These are phyloP conservation scores for Drosophila parabipectinata DNA, from an alignment of 1,140 invertebrate genomes.

Conservation along the genomic window DNA sequence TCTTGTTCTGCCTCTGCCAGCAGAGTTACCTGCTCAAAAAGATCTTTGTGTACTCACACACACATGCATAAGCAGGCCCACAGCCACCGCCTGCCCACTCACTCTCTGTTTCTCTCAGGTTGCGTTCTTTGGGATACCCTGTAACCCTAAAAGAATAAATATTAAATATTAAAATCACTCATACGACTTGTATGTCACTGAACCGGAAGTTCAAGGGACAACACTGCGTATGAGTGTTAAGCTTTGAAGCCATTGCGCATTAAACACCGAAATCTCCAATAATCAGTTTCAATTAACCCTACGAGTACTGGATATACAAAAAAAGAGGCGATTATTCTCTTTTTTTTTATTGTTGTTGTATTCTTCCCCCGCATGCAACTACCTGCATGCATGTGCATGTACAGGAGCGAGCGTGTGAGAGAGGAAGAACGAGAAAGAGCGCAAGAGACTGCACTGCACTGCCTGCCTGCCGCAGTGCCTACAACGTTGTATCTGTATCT, in stretches of 20 bases:
- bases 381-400: slow-evolving; percentile 57
- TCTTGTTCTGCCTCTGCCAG: slow-evolving; percentile 9
- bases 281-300: not conserved
- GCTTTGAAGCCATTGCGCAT: not conserved
- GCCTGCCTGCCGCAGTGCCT: slow-evolving; percentile 4
- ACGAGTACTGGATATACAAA: not conserved
- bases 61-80: slow-evolving; percentile 2
- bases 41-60: slow-evolving; percentile 69
- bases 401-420: slow-evolving; percentile 26
- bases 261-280: not conserved
- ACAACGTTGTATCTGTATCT: not conserved
- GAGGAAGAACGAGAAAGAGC: slow-evolving; percentile 22
- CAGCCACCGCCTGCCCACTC: slow-evolving; percentile 54
- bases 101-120: slow-evolving; percentile 41
- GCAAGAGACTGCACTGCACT: slow-evolving; percentile 44
- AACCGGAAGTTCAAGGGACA: not conserved
- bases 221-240: not conserved
- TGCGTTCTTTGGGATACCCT: slow-evolving; percentile 4
- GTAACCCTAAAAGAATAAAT: not conserved
- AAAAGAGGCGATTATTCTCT: slow-evolving; percentile 35
- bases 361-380: slow-evolving; percentile 32
- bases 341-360: slow-evolving; percentile 30
- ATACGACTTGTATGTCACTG: not conserved
- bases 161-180: not conserved
- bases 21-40: slow-evolving; percentile 70